A percentile compares a stretch with the other conserved stretches of the same genome.
phyloP scores from a whole-genome alignment of 2,888 invertebrate genomes.

The Polyommatus icarus region DNA sequence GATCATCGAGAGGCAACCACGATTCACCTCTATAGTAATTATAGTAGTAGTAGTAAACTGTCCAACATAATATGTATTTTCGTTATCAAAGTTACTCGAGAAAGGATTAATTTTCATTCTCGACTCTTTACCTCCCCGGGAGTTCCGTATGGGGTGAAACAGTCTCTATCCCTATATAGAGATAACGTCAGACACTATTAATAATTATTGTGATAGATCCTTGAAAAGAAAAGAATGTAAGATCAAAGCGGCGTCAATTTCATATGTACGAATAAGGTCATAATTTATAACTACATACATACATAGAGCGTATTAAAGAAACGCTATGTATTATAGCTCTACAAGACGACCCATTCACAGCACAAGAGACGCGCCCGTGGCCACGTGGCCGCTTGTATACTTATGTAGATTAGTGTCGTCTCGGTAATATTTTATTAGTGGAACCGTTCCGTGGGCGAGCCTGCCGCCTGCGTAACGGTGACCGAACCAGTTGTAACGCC shows the following conservation, averaged over 20 bases:
- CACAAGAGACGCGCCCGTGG: neutral
- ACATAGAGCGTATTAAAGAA: neutral
- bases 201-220: no score
- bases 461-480: neutral
- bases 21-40: no score
- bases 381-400: neutral
- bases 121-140: no score
- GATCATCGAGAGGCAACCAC: neutral
- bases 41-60: no score
- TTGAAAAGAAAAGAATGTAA: no score
- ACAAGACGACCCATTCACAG: neutral
- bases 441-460: neutral
- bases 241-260: no score
- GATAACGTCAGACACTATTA: no score
- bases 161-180: no score
- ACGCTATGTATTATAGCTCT: neutral
- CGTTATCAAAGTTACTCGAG: no score
- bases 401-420: slow-evolving; percentile 5
- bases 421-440: neutral
- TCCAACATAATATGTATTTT: no score
- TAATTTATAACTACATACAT: neutral
- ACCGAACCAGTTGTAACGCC: neutral
- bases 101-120: no score
- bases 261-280: neutral
- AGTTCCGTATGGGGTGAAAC: no score